phyloP scores from a whole-genome alignment of 2,888 invertebrate species.

The Hymenopus coronatus region DNA sequence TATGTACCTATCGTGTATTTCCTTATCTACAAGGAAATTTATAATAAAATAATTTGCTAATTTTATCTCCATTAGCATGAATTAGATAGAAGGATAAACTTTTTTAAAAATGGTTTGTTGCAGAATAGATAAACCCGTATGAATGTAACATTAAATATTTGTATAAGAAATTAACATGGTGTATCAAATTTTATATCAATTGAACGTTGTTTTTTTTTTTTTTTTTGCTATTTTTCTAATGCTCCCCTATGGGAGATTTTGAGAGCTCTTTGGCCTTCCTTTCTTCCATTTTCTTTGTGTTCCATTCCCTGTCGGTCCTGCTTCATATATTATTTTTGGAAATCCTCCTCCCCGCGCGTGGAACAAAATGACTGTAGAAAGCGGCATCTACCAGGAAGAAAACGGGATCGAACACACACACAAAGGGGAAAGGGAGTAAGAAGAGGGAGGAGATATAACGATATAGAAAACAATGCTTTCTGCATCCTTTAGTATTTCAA shows the following conservation, averaged over 20 bases:
- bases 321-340: background rate
- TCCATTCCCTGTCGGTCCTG: background rate
- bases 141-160: too few species aligned
- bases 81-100: too few species aligned
- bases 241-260: background rate
- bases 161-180: background rate
- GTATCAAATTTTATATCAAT: background rate
- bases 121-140: too few species aligned
- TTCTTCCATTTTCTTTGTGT: background rate
- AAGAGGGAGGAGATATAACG: background rate
- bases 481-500: background rate
- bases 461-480: background rate
- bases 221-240: background rate
- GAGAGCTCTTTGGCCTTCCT: background rate
- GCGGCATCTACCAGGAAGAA: background rate
- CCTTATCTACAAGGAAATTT: too few species aligned
- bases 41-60: too few species aligned
- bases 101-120: too few species aligned
- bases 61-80: too few species aligned
- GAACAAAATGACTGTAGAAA: background rate
- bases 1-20: too few species aligned
- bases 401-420: background rate
- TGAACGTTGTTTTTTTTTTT: background rate
- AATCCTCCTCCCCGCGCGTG: background rate
- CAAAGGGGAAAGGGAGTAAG: background rate